Percentiles rank a stretch among this genome's conserved stretches.
Evolutionary conservation across 2,113 vertebrate genomes (phyloP).

Genomic region (Lepus europaeus): DNA sequence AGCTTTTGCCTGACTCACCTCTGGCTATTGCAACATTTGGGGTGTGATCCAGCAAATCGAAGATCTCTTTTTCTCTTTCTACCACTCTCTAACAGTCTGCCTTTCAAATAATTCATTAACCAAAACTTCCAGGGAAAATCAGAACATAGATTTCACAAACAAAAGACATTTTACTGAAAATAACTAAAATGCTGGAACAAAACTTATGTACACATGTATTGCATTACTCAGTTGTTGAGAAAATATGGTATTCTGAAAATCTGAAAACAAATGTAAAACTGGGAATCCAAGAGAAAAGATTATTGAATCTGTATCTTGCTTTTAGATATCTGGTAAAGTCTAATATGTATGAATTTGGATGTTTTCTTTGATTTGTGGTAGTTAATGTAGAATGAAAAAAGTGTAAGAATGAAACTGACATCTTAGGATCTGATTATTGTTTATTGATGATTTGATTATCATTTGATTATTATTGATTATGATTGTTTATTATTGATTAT

Average conservation of each 20-base stretch:
- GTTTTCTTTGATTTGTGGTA: background rate
- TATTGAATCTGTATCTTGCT: background rate
- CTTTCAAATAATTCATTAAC: too few relatives aligned
- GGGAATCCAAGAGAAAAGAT: background rate
- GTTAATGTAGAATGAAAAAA: too few relatives aligned
- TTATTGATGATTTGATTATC: too few relatives aligned
- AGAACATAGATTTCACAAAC: background rate
- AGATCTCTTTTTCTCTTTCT: too few relatives aligned
- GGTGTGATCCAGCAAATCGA: too few relatives aligned
- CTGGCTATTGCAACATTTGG: too few relatives aligned
- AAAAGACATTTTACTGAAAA: background rate
- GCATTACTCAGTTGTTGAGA: background rate
- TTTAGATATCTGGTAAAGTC: background rate
- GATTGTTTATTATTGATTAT: too few relatives aligned
- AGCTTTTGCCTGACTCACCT: too few relatives aligned
- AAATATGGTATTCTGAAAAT: background rate
- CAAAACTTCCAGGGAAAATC: background rate
- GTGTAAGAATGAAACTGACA: too few relatives aligned
- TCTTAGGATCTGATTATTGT: too few relatives aligned
- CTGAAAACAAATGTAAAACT: background rate
- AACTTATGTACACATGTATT: background rate
- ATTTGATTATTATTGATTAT: too few relatives aligned
- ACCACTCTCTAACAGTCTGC: too few relatives aligned
- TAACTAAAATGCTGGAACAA: background rate
- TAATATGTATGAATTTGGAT: background rate